Conservation (phyloP, 1,140 invertebrate genomes). For the Papilio helenus region DNA sequence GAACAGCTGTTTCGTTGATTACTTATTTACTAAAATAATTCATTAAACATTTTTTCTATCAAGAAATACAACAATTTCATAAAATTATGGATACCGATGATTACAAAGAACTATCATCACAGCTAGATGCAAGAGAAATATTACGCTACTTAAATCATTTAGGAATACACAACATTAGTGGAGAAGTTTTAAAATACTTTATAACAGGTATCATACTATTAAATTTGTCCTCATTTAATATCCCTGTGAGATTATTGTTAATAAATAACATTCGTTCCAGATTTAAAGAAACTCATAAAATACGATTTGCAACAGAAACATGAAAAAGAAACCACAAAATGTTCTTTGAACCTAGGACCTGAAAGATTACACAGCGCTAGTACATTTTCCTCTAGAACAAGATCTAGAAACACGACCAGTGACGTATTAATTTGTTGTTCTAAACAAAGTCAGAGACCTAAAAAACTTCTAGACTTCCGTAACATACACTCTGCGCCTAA, state of each 20-base stretch:
- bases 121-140: conserved; percentile 72
- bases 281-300: conserved; percentile 84
- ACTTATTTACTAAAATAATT: neutral
- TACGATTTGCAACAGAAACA: conserved; percentile 77
- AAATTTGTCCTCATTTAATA: neutral
- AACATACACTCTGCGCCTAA: conserved; percentile 67
- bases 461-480: conserved; percentile 46
- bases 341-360: conserved; percentile 59
- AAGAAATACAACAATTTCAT: conserved; percentile 10
- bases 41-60: neutral
- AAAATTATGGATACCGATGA: conserved; percentile 47
- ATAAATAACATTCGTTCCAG: conserved; percentile 63
- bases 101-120: conserved; percentile 63
- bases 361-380: conserved; percentile 78
- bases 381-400: conserved; percentile 75
- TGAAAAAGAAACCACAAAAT: conserved; percentile 48
- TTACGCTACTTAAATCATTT: conserved; percentile 74
- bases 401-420: conserved; percentile 60
- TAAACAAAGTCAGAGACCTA: conserved; percentile 58
- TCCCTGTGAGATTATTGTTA: neutral
- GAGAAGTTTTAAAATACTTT: conserved; percentile 74
- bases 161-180: conserved; percentile 76
- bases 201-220: conserved; percentile 58
- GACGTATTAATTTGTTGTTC: conserved; percentile 49
- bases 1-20: conserved; percentile 14